Evolutionary conservation across 2,888 invertebrate genomes (phyloP).

Genomic region (Apamea sordens): DNA sequence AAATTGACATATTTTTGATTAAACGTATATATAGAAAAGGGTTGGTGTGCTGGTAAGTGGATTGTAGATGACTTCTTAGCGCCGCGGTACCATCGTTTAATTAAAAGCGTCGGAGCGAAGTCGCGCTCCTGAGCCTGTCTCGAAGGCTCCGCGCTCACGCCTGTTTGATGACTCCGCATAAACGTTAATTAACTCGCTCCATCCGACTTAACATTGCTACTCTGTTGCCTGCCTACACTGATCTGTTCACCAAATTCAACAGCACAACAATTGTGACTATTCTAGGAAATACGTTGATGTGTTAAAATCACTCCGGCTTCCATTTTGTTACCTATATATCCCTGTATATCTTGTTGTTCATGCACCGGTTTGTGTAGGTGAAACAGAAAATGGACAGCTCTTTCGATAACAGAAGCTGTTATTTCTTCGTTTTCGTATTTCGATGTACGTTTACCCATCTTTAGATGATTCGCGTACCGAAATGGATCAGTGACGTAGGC

Average conservation of each 20-base stretch:
- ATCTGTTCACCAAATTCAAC: constrained; percentile 63
- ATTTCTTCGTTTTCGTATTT: constrained; percentile 75
- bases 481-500: constrained; percentile 81
- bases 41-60: constrained; percentile 64
- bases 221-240: constrained; percentile 58
- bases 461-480: constrained; percentile 78
- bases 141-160: constrained; percentile 72
- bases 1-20: constrained; percentile 60
- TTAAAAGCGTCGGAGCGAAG: constrained; percentile 77
- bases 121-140: constrained; percentile 74
- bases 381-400: constrained; percentile 67
- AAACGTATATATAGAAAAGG: constrained; percentile 56
- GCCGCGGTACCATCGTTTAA: constrained; percentile 75
- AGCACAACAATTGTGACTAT: constrained; percentile 49
- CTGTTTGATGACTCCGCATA: constrained; percentile 82
- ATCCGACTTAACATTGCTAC: constrained; percentile 73
- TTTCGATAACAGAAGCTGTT: constrained; percentile 69
- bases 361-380: constrained; percentile 23
- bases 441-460: constrained; percentile 74
- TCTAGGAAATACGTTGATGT: constrained; percentile 31
- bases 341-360: constrained; percentile 5
- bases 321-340: constrained; percentile 2
- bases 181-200: constrained; percentile 84
- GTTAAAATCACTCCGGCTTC: constrained; percentile 28
- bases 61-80: constrained; percentile 72